A percentile compares a stretch with the other conserved stretches of the same genome.
These are phyloP conservation scores for Fregata magnificens DNA, from an alignment of 2,113 vertebrate genomes.

Conservation along the genomic window DNA sequence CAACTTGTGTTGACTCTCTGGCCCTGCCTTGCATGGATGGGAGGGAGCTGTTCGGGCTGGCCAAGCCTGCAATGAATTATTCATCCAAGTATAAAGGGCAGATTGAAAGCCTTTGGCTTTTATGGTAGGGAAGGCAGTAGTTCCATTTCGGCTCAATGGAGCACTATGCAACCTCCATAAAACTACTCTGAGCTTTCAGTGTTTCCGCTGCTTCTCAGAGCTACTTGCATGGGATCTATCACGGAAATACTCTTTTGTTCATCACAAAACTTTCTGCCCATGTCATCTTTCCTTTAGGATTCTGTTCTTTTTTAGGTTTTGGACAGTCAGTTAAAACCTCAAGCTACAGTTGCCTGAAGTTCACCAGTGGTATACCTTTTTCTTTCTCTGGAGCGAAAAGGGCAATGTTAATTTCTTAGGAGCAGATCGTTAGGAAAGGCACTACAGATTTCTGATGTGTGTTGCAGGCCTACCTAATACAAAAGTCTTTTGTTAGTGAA, in stretches of 20 bases:
- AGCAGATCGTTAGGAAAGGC: neutral
- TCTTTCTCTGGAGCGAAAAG: neutral
- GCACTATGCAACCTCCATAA: constrained; percentile 4
- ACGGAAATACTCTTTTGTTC: neutral
- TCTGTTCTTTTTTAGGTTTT: neutral
- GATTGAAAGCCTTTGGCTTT: constrained; percentile 51
- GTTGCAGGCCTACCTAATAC: neutral
- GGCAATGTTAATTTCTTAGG: neutral
- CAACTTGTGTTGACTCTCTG: neutral
- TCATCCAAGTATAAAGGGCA: constrained; percentile 53
- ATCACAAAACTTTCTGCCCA: neutral
- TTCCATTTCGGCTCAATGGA: constrained; percentile 22
- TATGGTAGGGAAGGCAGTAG: neutral
- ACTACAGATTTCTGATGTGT: neutral
- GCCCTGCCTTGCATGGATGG: neutral
- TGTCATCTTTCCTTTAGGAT: neutral
- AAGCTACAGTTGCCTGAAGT: neutral
- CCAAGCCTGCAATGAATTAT: constrained; percentile 34
- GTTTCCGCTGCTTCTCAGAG: neutral
- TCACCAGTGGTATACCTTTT: neutral
- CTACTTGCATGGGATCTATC: neutral
- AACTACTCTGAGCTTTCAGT: neutral
- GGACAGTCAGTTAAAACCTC: neutral
- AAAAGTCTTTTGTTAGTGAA: neutral
- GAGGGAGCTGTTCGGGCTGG: neutral